Conservation (phyloP, 2,113 vertebrate genomes). For the Dromas ardeola region DNA sequence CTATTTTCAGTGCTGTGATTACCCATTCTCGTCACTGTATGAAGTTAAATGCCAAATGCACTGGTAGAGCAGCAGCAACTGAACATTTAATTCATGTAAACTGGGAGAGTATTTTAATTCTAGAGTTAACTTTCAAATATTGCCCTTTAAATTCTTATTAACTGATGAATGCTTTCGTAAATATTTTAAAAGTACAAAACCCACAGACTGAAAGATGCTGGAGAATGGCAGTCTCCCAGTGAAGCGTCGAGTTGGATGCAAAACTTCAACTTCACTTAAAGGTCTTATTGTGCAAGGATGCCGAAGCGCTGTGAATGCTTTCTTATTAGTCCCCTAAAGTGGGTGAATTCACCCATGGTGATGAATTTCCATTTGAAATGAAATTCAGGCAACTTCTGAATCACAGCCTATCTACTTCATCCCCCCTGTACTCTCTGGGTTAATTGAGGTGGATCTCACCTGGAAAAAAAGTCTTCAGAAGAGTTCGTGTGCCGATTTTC, state of each 20-base stretch:
- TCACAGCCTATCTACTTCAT: background rate
- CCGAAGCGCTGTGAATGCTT: background rate
- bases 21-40: background rate
- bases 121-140: background rate
- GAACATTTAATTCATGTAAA: background rate
- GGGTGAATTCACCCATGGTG: slow-evolving; percentile 1
- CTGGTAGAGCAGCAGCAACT: background rate
- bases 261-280: background rate
- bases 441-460: slow-evolving; percentile 58
- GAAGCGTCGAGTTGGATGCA: background rate
- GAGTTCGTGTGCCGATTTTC: background rate
- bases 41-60: background rate
- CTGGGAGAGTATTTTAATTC: background rate
- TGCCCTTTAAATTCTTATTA: background rate
- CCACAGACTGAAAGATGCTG: background rate
- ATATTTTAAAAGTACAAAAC: background rate
- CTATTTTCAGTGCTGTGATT: background rate
- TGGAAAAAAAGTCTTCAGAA: background rate
- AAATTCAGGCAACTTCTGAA: slow-evolving; percentile 12
- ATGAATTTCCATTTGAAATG: slow-evolving; percentile 24
- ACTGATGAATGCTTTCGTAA: background rate
- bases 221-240: background rate
- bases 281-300: background rate
- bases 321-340: background rate
- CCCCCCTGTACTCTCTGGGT: slow-evolving; percentile 23